Percentiles rank a stretch among this genome's conserved stretches.
Conservation (phyloP, 2,888 invertebrate genomes). For the Drosophila pseudotalamancana region DNA sequence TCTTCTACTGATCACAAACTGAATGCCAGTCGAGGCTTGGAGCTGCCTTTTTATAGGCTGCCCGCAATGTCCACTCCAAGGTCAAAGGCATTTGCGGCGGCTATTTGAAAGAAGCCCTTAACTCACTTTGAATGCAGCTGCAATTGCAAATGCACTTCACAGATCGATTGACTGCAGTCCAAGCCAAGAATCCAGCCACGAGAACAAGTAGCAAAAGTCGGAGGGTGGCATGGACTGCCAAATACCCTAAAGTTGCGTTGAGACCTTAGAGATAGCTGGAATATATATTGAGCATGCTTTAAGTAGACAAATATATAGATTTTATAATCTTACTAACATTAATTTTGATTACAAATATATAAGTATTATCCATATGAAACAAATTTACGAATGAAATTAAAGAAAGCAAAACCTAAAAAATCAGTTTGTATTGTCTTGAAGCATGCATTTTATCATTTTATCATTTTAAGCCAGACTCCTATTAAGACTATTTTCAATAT, state of each 20-base stretch:
- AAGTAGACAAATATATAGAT: too few relatives aligned
- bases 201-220: background rate
- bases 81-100: conserved; percentile 68
- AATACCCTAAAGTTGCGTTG: conserved; percentile 1
- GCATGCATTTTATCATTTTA: too few relatives aligned
- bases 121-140: conserved; percentile 60
- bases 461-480: too few relatives aligned
- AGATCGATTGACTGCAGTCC: conserved; percentile 25
- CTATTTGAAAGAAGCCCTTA: conserved; percentile 62
- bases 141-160: conserved; percentile 53
- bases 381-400: too few relatives aligned
- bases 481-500: too few relatives aligned
- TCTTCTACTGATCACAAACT: conserved; percentile 35
- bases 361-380: too few relatives aligned
- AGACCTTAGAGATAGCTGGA: too few relatives aligned
- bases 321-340: too few relatives aligned
- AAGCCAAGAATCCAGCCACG: conserved; percentile 16
- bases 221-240: rapidly evolving
- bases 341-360: too few relatives aligned
- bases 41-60: conserved; percentile 54
- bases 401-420: too few relatives aligned
- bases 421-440: too few relatives aligned
- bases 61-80: conserved; percentile 29
- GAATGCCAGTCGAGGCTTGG: conserved; percentile 23
- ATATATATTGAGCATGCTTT: too few relatives aligned